phyloP scores from a whole-genome alignment of 2,797 vertebrate genomes.

The Heliangelus exortis region DNA sequence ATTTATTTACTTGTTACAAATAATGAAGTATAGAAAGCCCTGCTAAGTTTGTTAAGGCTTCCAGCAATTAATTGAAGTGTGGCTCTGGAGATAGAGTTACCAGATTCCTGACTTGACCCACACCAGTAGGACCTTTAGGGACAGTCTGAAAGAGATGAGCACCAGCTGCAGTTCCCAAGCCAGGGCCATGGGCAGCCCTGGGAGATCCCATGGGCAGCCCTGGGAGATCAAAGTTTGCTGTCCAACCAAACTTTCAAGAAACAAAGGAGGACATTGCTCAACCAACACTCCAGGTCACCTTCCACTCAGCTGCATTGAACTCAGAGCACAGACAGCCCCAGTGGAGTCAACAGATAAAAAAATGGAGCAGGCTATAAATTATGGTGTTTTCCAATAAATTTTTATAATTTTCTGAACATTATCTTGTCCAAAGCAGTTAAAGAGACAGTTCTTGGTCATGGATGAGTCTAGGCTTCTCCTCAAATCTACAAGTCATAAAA shows the following conservation, averaged over 20 bases:
- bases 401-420: not conserved
- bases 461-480: not conserved
- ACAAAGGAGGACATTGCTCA: not conserved
- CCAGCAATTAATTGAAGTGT: not conserved
- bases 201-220: no score
- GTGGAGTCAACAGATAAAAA: not conserved
- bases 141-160: not conserved
- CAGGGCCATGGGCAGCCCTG: no score
- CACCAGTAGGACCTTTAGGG: not conserved
- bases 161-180: not conserved
- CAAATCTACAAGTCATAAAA: not conserved
- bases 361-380: not conserved
- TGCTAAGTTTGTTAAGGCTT: not conserved
- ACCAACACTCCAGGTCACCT: not conserved
- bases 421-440: not conserved
- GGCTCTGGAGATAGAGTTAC: not conserved
- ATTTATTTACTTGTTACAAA: not conserved
- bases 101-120: not conserved
- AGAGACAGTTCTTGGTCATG: not conserved
- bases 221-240: not conserved
- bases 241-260: not conserved
- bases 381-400: not conserved
- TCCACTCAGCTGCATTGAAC: not conserved
- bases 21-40: not conserved
- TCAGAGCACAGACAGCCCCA: not conserved